phyloP scores from a whole-genome alignment of 2,113 vertebrate species.

The Onychorhynchus coronatus region DNA sequence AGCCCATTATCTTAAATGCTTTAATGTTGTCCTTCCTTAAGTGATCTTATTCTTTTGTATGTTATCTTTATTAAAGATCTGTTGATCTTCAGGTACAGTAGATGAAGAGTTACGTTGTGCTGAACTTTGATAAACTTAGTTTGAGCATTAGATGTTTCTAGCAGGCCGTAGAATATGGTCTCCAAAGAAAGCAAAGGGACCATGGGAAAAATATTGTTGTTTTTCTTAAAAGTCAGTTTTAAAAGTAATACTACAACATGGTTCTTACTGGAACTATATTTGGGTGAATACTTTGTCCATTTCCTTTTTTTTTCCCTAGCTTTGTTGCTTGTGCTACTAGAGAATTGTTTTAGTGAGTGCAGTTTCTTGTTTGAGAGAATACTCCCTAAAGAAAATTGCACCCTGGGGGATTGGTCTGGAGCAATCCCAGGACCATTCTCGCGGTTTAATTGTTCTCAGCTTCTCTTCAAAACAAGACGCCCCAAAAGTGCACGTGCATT shows the following conservation, averaged over 20 bases:
- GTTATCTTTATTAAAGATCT: not conserved
- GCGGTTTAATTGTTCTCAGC: not conserved
- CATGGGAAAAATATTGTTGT: not conserved
- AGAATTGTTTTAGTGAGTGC: not conserved
- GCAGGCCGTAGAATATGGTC: not conserved
- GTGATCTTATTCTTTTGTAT: not conserved
- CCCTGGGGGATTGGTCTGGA: not conserved
- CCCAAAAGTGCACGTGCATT: fast-evolving
- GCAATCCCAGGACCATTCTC: not conserved
- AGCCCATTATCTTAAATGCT: not conserved
- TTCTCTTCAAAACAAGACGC: not conserved
- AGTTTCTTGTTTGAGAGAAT: not conserved
- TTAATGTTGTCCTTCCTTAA: not conserved
- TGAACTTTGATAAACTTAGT: not conserved
- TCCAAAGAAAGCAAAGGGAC: not conserved
- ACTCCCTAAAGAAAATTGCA: not conserved
- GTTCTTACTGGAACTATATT: not conserved
- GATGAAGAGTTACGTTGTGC: not conserved
- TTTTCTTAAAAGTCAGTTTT: not conserved
- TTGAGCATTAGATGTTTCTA: not conserved
- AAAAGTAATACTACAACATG: not conserved
- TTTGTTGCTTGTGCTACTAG: not conserved
- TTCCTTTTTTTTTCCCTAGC: not conserved
- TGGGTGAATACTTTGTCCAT: not conserved
- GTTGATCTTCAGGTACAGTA: not conserved